These are phyloP conservation scores for Poecilus cupreus DNA, from an alignment of 2,888 invertebrate species.

Conservation along the genomic window DNA sequence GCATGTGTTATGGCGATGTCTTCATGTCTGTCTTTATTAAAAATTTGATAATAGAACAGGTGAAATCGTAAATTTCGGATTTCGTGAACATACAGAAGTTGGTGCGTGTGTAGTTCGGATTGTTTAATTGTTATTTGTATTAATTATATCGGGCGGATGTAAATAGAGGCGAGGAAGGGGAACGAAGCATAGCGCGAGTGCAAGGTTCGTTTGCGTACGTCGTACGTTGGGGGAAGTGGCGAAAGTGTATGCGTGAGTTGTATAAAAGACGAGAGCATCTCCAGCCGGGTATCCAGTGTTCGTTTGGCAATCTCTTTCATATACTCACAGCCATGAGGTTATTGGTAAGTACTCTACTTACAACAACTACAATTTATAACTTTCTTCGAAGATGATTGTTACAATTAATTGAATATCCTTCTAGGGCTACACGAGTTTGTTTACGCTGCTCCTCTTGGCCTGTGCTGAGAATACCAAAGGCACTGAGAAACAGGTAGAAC, in stretches of 20 bases:
- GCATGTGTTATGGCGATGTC: background rate
- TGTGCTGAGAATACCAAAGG: slow-evolving; percentile 69
- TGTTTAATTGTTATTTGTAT: slow-evolving; percentile 53
- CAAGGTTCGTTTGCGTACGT: slow-evolving; percentile 23
- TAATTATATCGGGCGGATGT: slow-evolving; percentile 62
- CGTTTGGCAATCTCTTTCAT: slow-evolving; percentile 64
- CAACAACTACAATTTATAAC: background rate
- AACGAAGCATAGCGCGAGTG: slow-evolving; percentile 63
- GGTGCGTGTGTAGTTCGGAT: slow-evolving; percentile 30
- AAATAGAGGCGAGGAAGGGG: slow-evolving; percentile 67
- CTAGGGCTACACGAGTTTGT: slow-evolving; percentile 70
- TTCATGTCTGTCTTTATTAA: background rate
- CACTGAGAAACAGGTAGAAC: slow-evolving; percentile 72
- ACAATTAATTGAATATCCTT: slow-evolving; percentile 61
- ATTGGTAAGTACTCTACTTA: slow-evolving; percentile 69
- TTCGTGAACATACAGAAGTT: slow-evolving; percentile 30
- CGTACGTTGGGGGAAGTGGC: slow-evolving; percentile 64
- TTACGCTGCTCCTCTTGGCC: slow-evolving; percentile 70
- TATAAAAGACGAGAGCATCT: slow-evolving; percentile 69
- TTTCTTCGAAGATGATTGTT: background rate
- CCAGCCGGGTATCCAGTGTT: slow-evolving; percentile 67
- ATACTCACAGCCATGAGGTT: slow-evolving; percentile 69
- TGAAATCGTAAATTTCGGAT: slow-evolving; percentile 29
- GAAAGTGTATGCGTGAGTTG: slow-evolving; percentile 67
- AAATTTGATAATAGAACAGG: slow-evolving; percentile 18